Base-by-base conservation (phyloP, 2,113 vertebrate species). In the Charina bottae region DNA sequence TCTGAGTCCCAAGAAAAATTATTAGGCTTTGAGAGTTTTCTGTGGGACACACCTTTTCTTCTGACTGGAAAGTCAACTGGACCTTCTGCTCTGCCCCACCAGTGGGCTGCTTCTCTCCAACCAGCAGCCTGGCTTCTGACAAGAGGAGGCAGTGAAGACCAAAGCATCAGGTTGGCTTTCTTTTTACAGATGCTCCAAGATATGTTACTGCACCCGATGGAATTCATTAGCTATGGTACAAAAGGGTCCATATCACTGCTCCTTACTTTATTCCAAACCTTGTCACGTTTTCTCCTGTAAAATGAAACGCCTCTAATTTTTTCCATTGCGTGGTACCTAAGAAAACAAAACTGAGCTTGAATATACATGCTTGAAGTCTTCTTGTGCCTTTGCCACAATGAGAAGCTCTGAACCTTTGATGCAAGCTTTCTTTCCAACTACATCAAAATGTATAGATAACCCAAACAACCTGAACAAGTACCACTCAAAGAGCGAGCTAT, bases 381-480 rank as follows among this genome's bases (percentile, higher is more conserved):
- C 95, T 94, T 96, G 96, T 94, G 94, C 95, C 97, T 88, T 96
- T 96, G 95, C 95, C 91, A 95, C 93, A 96, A 96, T 93, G 89
- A 95, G 78, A 94, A 95, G 94, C 72, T 92, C 91, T 93, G 95
- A 97, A 98, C 97, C 96, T 98, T 98, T 98, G 87, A 98, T 97
- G 97, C 97, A 98, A 97, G 97, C 97, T 94, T 97, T 94, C 97
- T 97, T 97, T 98, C 49, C 97, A 98, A 98, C 98, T 98, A 98
- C 98, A 96, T 98, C 97, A 98, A 98, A 92, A 97, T 97, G 96
- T 99, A 99, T 99, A 98, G 99, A 99, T 98, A 89, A 99, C 96
- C 97, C 93, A 96, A 98, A 97, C 96, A 97, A 98, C 98, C 98
- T 97, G 97, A 97, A 98, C 98, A 97, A 98, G 97, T 97, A 98